These are phyloP conservation scores for Habrosyne pyritoides DNA, from an alignment of 2,888 invertebrate genomes.

Conservation along the genomic window DNA sequence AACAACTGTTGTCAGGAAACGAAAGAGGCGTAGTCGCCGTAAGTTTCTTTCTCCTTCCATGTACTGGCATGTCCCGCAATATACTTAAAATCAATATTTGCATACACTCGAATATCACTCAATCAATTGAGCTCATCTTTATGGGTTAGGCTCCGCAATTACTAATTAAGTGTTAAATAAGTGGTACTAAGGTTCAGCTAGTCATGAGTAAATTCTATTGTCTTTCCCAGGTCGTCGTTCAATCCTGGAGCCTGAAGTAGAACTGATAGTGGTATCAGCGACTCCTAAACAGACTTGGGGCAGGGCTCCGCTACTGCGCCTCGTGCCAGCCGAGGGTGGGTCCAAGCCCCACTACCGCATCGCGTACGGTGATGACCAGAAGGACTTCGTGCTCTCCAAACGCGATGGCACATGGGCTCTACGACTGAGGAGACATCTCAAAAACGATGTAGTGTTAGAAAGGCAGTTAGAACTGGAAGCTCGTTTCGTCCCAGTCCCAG, in stretches of 20 bases:
- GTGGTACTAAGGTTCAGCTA: too few species aligned
- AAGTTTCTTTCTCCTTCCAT: slow-evolving; percentile 30
- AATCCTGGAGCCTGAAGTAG: slow-evolving; percentile 63
- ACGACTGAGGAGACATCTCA: slow-evolving; percentile 58
- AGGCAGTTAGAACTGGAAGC: slow-evolving; percentile 72
- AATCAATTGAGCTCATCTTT: too few species aligned
- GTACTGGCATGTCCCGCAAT: too few species aligned
- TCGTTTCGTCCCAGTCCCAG: slow-evolving; percentile 58
- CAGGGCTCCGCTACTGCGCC: slow-evolving; percentile 65
- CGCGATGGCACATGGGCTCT: slow-evolving; percentile 72
- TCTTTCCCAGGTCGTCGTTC: slow-evolving; percentile 64
- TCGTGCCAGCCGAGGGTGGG: slow-evolving; percentile 63
- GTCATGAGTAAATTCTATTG: not conserved
- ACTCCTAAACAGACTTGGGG: slow-evolving; percentile 67
- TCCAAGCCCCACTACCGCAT: slow-evolving; percentile 69
- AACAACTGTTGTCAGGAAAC: slow-evolving; percentile 66
- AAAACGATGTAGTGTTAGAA: slow-evolving; percentile 41
- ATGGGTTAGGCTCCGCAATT: too few species aligned
- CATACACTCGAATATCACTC: too few species aligned
- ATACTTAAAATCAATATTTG: too few species aligned
- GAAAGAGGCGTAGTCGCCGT: slow-evolving; percentile 70
- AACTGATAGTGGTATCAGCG: slow-evolving; percentile 63
- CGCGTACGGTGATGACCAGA: slow-evolving; percentile 61
- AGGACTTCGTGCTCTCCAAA: slow-evolving; percentile 63
- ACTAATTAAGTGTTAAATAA: too few species aligned